Percentiles rank a stretch among this genome's conserved stretches.
These are phyloP conservation scores for Trichogramma pretiosum DNA, from an alignment of 1,140 invertebrate species.

Conservation along the genomic window DNA sequence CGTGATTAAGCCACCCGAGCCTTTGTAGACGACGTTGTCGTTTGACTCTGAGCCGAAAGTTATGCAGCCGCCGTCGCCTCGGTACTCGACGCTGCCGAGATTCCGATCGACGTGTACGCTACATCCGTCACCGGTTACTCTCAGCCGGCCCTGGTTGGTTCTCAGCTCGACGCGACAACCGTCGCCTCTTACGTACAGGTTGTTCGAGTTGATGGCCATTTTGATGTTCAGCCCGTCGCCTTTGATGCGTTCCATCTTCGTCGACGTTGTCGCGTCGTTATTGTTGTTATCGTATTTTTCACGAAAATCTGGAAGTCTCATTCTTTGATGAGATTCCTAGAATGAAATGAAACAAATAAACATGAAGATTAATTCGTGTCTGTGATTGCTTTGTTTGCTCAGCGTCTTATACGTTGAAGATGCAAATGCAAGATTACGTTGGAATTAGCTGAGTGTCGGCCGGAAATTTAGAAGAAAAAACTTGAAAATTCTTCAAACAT, in stretches of 20 bases:
- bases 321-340: too few species aligned
- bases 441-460: too few species aligned
- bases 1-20: constrained; percentile 26
- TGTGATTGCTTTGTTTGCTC: too few species aligned
- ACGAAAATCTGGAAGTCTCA: too few species aligned
- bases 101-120: constrained; percentile 25
- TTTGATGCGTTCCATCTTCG: constrained; percentile 13
- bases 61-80: constrained; percentile 32
- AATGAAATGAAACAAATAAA: too few species aligned
- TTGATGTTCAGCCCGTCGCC: constrained; percentile 29
- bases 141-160: constrained; percentile 27
- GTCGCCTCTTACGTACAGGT: constrained; percentile 28
- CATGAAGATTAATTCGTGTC: too few species aligned
- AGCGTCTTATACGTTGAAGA: too few species aligned
- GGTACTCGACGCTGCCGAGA: constrained; percentile 30
- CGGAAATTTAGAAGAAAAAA: too few species aligned
- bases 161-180: constrained; percentile 28
- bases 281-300: too few species aligned
- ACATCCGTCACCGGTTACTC: constrained; percentile 33
- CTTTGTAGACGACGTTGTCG: constrained; percentile 26
- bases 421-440: too few species aligned
- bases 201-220: constrained; percentile 22
- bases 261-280: too few species aligned
- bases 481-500: too few species aligned
- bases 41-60: constrained; percentile 23